Conservation (phyloP, 2,113 vertebrate genomes). For the Dromiciops gliroides region DNA sequence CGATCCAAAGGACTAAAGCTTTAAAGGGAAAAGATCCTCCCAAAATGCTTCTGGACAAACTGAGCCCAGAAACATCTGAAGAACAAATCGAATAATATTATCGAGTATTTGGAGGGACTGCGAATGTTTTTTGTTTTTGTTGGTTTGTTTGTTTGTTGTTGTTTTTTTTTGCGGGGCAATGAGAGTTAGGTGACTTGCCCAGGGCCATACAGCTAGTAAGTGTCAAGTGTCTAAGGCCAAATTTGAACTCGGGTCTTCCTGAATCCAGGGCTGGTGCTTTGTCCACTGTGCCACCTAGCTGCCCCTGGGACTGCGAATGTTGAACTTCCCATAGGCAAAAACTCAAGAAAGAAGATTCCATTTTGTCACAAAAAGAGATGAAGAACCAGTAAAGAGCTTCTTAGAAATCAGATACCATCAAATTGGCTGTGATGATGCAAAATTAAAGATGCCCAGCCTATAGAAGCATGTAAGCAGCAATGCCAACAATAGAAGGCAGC, state of each 20-base stretch:
- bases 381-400: neutral
- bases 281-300: no score
- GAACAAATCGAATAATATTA: neutral
- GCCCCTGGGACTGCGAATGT: neutral
- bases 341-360: neutral
- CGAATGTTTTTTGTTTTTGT: no score
- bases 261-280: no score
- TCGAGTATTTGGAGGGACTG: neutral
- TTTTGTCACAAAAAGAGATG: neutral
- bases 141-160: no score
- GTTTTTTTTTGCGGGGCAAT: no score
- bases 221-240: no score
- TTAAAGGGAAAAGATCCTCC: neutral
- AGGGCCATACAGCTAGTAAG: no score
- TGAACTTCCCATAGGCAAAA: neutral
- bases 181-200: no score
- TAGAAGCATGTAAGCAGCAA: neutral
- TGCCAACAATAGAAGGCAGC: neutral
- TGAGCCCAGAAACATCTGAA: neutral
- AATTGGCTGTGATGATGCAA: neutral
- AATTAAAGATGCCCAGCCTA: neutral
- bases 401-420: neutral
- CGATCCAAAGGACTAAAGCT: neutral
- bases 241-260: no score
- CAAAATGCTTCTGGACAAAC: neutral